Percentiles rank a stretch among this genome's conserved stretches.
These are phyloP conservation scores for Ambastaia sidthimunki DNA, from an alignment of 2,797 vertebrate genomes.

Conservation along the genomic window DNA sequence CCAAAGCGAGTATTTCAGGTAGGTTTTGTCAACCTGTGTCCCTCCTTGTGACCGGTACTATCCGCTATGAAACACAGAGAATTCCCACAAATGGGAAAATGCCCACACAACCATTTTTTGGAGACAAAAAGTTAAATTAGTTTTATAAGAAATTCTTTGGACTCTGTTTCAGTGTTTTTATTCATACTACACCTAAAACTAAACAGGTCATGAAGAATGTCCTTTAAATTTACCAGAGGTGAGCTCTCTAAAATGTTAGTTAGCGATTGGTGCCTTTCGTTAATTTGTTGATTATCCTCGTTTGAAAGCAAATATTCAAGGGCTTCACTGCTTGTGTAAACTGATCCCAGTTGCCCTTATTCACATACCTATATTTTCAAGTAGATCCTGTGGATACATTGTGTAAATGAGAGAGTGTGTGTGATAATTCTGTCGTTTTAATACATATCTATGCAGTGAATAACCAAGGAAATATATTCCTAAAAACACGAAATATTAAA, in stretches of 20 bases:
- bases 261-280: slow-evolving; percentile 31
- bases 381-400: background rate
- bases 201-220: background rate
- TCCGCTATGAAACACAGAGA: background rate
- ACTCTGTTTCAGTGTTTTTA: slow-evolving; percentile 11
- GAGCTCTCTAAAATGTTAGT: slow-evolving; percentile 5
- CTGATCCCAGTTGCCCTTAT: background rate
- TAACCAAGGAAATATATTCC: slow-evolving; percentile 61
- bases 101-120: background rate
- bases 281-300: background rate
- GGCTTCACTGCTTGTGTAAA: background rate
- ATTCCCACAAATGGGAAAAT: background rate
- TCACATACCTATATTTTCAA: slow-evolving; percentile 14
- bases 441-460: slow-evolving; percentile 71
- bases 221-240: slow-evolving; percentile 4
- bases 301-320: slow-evolving; percentile 14
- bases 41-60: slow-evolving; percentile 21
- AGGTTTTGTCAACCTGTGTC: slow-evolving; percentile 4
- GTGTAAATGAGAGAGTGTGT: slow-evolving; percentile 29
- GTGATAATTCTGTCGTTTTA: slow-evolving; percentile 50
- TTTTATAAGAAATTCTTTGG: background rate
- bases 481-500: slow-evolving; percentile 61
- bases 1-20: slow-evolving; percentile 40
- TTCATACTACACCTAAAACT: background rate
- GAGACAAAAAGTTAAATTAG: background rate